phyloP scores from a whole-genome alignment of 2,113 vertebrate genomes.

The Loxodonta africana region DNA sequence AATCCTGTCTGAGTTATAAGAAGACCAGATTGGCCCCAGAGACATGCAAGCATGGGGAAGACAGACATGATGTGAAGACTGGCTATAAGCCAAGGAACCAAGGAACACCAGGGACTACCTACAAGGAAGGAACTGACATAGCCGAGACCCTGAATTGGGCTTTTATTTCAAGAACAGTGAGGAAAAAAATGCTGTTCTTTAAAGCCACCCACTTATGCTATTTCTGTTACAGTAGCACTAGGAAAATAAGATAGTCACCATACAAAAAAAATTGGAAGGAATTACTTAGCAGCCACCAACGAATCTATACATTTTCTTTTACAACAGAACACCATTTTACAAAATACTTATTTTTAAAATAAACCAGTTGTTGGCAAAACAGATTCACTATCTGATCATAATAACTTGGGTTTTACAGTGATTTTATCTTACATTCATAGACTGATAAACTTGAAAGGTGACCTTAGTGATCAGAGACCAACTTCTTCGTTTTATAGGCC shows the following conservation, averaged over 20 bases:
- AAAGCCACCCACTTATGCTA: neutral
- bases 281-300: neutral
- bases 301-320: neutral
- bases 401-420: neutral
- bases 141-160: neutral
- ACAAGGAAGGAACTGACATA: neutral
- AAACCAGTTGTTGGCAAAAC: neutral
- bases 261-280: neutral
- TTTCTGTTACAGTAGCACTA: neutral
- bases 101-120: neutral
- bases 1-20: neutral
- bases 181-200: neutral
- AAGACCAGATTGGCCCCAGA: neutral
- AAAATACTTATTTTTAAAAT: neutral
- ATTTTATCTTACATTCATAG: constrained; percentile 31
- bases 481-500: neutral
- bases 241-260: neutral
- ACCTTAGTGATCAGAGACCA: neutral
- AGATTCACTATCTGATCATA: constrained; percentile 21
- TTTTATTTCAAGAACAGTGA: neutral
- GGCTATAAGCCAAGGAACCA: neutral
- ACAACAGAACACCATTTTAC: neutral
- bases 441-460: neutral
- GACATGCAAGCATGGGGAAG: neutral
- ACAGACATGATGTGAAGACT: neutral